Conservation (phyloP, 2,113 vertebrate species). For the Egretta garzetta region DNA sequence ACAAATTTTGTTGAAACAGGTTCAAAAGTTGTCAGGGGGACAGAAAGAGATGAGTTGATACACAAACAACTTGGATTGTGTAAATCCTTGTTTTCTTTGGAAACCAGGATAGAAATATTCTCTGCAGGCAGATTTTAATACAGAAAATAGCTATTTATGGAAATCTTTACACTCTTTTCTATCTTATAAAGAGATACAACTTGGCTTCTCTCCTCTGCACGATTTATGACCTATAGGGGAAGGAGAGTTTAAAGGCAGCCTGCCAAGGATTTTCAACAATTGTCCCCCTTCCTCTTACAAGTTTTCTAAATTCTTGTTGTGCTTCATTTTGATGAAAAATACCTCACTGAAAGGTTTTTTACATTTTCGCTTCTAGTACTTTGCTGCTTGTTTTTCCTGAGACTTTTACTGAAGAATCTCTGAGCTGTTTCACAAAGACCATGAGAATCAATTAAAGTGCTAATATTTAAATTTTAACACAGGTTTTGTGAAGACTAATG, state of each 20-base stretch:
- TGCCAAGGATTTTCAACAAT: background rate
- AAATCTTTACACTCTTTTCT: background rate
- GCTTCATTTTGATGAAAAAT: background rate
- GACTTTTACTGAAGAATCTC: background rate
- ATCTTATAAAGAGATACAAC: background rate
- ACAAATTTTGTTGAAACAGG: conserved; percentile 5
- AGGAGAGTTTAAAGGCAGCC: background rate
- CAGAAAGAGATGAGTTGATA: background rate
- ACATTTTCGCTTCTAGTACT: background rate
- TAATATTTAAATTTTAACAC: background rate
- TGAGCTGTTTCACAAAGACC: background rate
- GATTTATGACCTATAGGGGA: background rate
- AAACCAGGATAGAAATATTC: background rate
- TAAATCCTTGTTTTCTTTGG: conserved; percentile 27
- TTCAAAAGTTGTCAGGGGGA: conserved; percentile 28
- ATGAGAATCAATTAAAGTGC: background rate
- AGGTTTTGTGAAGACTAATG: background rate
- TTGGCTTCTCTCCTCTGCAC: background rate
- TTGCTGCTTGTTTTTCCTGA: background rate
- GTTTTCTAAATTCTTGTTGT: background rate
- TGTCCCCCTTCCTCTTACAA: background rate
- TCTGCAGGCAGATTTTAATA: background rate
- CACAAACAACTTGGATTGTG: background rate
- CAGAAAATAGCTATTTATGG: conserved; percentile 42
- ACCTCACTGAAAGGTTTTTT: background rate